Percentiles rank a stretch among this genome's conserved stretches.
Evolutionary conservation across 2,797 vertebrate species (phyloP).

Genomic region (Cryptoblepharus egeriae): DNA sequence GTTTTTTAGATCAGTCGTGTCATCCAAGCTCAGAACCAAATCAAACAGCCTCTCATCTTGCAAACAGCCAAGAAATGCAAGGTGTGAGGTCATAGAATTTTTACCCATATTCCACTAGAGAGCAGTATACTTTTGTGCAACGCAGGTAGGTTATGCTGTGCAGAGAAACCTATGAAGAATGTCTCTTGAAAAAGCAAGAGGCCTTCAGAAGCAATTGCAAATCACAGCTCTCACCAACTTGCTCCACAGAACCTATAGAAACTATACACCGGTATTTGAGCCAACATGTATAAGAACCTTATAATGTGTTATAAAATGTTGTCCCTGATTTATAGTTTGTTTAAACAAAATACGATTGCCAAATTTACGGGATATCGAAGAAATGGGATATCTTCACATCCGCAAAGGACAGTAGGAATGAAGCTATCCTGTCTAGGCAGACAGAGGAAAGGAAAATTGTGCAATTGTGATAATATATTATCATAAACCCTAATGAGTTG

Average conservation of each 20-base stretch:
- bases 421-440: not conserved
- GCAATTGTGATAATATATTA: not conserved
- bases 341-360: not conserved
- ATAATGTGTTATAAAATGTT: too few species aligned
- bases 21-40: slow-evolving; percentile 43
- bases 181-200: slow-evolving; percentile 11
- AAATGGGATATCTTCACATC: not conserved
- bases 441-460: not conserved
- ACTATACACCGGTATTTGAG: slow-evolving; percentile 20
- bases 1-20: not conserved
- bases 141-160: slow-evolving; percentile 66
- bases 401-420: not conserved
- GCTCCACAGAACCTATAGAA: slow-evolving; percentile 18
- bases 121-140: slow-evolving; percentile 85
- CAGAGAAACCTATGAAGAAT: slow-evolving; percentile 57
- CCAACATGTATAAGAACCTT: not conserved
- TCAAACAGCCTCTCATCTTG: slow-evolving; percentile 62
- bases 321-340: not conserved
- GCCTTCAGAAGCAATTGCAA: slow-evolving; percentile 44
- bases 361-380: not conserved
- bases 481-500: not conserved
- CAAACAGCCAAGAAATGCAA: slow-evolving; percentile 54
- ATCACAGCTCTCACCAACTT: not conserved
- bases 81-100: slow-evolving; percentile 71
- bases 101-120: slow-evolving; percentile 81